Base-by-base conservation (phyloP, 2,113 vertebrate species). In the Xiphorhynchus elegans region DNA sequence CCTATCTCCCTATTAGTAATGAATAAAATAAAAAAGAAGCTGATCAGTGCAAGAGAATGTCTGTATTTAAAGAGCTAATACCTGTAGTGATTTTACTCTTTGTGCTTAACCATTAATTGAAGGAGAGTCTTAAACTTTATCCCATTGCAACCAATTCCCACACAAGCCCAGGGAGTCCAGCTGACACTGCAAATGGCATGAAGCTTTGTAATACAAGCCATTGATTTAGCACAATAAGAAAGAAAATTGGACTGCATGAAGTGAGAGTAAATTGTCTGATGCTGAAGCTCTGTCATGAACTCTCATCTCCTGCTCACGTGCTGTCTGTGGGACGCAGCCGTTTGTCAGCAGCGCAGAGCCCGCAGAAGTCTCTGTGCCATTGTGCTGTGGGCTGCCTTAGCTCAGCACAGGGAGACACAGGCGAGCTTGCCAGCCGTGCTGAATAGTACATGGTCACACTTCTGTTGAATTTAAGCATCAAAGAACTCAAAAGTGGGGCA, bases 41-140 rank as follows among this genome's bases (percentile, higher is more conserved):
- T 91, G 90, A 84, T 94, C 37, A 92, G 58, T 46, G 44, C 46
- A 60, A 89, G 66, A 88, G 66, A 87, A 95, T 37, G 77, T 42
- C 78, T 74, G 28, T 70, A 84, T 89, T 84, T 95, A 74, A 95
- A 92, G 81, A 92, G 40, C 64, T 91, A 72, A 92, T 79, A 79
- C 91, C 89, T 84, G 53, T 39, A 91, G 88, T 16, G 60, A 74
- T 91, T 84, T 87, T 87, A 11, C 55, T 62, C 86, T 96, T 88
- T 94, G 78, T 82, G 56, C 56, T 76, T 90, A 74, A 46, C 44
- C 1, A 0, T 90, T 92, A 96, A 70, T 58, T 93, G 86, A 88
- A 67, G 70, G 59, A 93, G 39, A 80, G 33, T 40, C 49, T 68
- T 60, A 66, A 56, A 84, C 28, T 79, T 87, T 26, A 79, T 91